Evolutionary conservation across 2,113 vertebrate genomes (phyloP).

Genomic region (Osmerus eperlanus): DNA sequence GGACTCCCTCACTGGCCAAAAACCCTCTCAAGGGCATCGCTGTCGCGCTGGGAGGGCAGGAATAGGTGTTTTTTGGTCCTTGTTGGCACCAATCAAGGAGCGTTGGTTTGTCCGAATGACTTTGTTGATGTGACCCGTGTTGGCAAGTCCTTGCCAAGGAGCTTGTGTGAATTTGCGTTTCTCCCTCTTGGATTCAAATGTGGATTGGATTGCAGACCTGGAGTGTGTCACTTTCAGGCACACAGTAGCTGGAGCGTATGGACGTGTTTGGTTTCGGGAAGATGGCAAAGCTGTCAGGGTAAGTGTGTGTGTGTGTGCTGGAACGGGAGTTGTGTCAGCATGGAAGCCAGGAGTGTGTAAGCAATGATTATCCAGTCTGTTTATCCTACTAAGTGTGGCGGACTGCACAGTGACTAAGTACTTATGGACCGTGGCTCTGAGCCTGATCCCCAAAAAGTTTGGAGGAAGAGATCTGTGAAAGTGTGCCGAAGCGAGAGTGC

Average conservation of each 20-base stretch:
- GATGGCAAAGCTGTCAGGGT: slow-evolving; percentile 71
- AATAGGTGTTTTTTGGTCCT: neutral
- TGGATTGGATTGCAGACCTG: slow-evolving; percentile 47
- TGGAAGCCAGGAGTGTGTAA: neutral
- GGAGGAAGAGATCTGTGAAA: neutral
- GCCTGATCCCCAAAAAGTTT: slow-evolving; percentile 10
- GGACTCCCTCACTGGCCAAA: slow-evolving; percentile 1
- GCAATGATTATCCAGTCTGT: neutral
- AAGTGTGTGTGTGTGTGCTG: slow-evolving; percentile 38
- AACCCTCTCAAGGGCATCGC: slow-evolving; percentile 19
- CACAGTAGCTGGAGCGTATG: slow-evolving; percentile 46
- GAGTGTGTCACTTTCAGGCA: slow-evolving; percentile 38
- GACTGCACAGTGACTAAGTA: neutral
- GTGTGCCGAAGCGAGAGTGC: neutral
- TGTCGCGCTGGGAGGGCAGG: slow-evolving; percentile 18
- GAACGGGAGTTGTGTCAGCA: neutral
- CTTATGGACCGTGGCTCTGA: neutral
- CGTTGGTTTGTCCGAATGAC: neutral
- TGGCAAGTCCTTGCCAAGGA: slow-evolving; percentile 41
- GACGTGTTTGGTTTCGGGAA: slow-evolving; percentile 74
- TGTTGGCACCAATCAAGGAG: neutral
- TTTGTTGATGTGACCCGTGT: neutral
- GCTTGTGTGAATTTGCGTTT: slow-evolving; percentile 48
- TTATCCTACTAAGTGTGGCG: neutral
- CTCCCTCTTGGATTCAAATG: slow-evolving; percentile 39